These are phyloP conservation scores for Hypothenemus hampei DNA, from an alignment of 1,140 invertebrate genomes.

Conservation along the genomic window DNA sequence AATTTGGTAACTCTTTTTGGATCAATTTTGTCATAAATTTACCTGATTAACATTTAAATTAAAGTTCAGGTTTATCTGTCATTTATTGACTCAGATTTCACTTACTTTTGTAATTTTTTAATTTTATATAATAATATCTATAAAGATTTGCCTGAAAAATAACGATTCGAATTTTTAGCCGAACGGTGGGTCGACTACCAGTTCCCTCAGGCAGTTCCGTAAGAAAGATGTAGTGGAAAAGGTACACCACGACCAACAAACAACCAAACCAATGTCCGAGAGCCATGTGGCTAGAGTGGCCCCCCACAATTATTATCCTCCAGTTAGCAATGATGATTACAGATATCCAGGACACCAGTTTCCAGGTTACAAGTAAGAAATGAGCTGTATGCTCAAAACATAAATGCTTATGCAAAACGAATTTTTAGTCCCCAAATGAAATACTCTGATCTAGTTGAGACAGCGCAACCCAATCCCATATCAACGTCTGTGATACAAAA, in stretches of 20 bases:
- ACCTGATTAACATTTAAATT: too few species aligned
- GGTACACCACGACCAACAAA: background rate
- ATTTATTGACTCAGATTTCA: too few species aligned
- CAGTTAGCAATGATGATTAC: conserved; percentile 34
- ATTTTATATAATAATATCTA: too few species aligned
- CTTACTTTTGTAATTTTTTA: too few species aligned
- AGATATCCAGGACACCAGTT: conserved; percentile 28
- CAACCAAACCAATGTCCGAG: conserved; percentile 12
- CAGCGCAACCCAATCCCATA: conserved; percentile 32
- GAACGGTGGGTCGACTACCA: conserved; percentile 35
- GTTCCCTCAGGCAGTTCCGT: conserved; percentile 41
- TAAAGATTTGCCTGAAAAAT: too few species aligned
- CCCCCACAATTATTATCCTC: conserved; percentile 39
- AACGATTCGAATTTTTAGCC: too few species aligned
- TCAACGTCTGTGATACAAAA: conserved; percentile 37
- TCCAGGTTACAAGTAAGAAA: conserved; percentile 26
- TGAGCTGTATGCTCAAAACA: background rate
- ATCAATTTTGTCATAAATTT: too few species aligned
- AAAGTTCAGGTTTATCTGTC: too few species aligned
- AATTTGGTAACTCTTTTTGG: too few species aligned
- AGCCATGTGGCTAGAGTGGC: conserved; percentile 39
- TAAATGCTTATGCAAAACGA: background rate
- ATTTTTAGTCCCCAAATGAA: conserved; percentile 35
- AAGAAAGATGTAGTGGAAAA: conserved; percentile 39
- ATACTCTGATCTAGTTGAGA: conserved; percentile 42